phyloP scores from a whole-genome alignment of 2,888 invertebrate genomes.

The Strigamia maritima region DNA sequence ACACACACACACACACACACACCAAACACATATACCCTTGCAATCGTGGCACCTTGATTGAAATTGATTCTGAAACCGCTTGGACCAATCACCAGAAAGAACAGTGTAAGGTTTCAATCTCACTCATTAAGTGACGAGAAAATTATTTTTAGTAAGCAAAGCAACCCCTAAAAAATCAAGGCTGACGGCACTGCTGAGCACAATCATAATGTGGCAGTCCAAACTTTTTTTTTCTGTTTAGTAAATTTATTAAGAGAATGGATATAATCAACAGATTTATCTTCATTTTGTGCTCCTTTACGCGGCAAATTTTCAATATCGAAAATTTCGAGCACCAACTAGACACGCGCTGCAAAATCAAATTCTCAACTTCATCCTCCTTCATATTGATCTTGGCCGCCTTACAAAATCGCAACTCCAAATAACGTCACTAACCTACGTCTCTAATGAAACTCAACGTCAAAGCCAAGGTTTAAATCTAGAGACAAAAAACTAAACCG shows the following conservation, averaged over 20 bases:
- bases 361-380: constrained; percentile 15
- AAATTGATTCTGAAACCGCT: constrained; percentile 20
- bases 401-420: constrained; percentile 13
- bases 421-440: constrained; percentile 20
- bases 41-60: constrained; percentile 32
- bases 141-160: not conserved
- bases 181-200: not conserved
- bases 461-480: not conserved
- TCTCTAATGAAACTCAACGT: not conserved
- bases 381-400: constrained; percentile 25
- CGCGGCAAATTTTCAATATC: not conserved
- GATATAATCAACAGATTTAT: too few species aligned
- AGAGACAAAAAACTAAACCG: not conserved
- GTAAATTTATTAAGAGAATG: not conserved
- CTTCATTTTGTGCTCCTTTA: not conserved
- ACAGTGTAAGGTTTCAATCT: not conserved
- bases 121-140: not conserved
- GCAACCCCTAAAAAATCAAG: constrained; percentile 1
- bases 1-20: not conserved
- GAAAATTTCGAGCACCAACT: constrained; percentile 5
- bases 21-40: not conserved
- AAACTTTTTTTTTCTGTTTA: not conserved
- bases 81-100: not conserved
- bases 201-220: too few species aligned
- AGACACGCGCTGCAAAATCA: not conserved